Evolutionary conservation across 1,140 invertebrate genomes (phyloP), one percentile per base, ranked within the genome.

Genomic region (Notospermus geniculatus): DNA sequence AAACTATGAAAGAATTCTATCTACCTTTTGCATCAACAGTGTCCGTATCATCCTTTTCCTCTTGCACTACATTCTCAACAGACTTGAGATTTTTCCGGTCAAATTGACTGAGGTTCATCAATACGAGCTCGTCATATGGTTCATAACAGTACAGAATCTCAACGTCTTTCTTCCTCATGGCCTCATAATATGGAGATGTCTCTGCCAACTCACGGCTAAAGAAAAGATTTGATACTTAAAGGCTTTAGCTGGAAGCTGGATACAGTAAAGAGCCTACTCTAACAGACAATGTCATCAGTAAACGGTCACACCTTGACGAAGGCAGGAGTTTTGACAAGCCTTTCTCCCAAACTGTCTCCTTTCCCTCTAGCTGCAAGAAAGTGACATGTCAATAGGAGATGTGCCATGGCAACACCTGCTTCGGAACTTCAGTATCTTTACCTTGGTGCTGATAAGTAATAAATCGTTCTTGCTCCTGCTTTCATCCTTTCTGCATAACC

Each of bases 81-180:
- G 94, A 96, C 0, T 89, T 88, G 0, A 98, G 82, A 57, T 86
- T 84, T 71, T 90, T 88, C 54, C 86, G 86, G 62, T 90, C 88
- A 76, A 92, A 98, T 73, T 92, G 87, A 66, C 86, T 86, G 23
- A 98, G 80, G 70, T 97, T 91, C 84, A 97, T 88, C 0, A 98
- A 81, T 11, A 98, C 93, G 25, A 97, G 81, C 80, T 98, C 96
- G 82, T 98, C 96, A 71, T 97, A 95, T 0, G 90, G 88, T 72
- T 98, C 94, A 72, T 94, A 97, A 74, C 93, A 93, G 78, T 97
- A 97, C 1, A 99, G 77, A 1, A 98, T 94, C 84, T 98, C 93
- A 2, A 91, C 85, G 63, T 95, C 88, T 65, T 88, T 75, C 60
- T 84, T 79, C 71, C 92, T 92, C 1, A 98, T 82, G 22, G 91